phyloP scores from a whole-genome alignment of 2,113 vertebrate genomes.

The Cynocephalus volans region DNA sequence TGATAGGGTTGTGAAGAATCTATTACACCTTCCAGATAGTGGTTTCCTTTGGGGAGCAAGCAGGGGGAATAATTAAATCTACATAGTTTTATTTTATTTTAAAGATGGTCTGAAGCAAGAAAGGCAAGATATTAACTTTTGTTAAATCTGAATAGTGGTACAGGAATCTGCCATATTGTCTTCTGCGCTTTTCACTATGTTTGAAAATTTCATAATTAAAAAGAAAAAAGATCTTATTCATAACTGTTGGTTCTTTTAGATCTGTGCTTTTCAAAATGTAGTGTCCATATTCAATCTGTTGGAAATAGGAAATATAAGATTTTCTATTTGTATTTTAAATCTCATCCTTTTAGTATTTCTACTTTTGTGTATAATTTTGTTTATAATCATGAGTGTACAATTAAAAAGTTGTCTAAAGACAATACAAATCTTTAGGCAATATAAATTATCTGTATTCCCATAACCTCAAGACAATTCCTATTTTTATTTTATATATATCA shows the following conservation, averaged over 20 bases:
- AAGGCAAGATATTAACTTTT: not conserved
- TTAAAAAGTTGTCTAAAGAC: not conserved
- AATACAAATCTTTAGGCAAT: not conserved
- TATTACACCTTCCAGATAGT: not conserved
- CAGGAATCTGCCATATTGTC: not conserved
- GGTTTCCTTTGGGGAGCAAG: not conserved
- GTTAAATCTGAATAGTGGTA: not conserved
- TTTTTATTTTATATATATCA: not conserved
- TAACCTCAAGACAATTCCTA: not conserved
- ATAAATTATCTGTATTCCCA: not conserved
- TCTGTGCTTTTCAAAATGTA: not conserved
- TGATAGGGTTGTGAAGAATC: not conserved
- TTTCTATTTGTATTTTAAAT: conserved; percentile 38
- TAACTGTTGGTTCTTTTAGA: not conserved
- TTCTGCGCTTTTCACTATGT: not conserved
- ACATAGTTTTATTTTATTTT: conserved; percentile 11
- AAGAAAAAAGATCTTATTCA: not conserved
- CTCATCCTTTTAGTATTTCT: conserved; percentile 44
- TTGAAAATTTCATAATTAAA: conserved; percentile 9
- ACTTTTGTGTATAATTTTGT: conserved; percentile 57
- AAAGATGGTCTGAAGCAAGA: not conserved
- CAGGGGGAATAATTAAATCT: not conserved
- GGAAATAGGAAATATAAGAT: conserved; percentile 25
- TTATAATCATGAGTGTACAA: not conserved
- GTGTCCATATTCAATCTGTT: not conserved